Percentiles rank a stretch among this genome's conserved stretches.
Evolutionary conservation across 23 tunicate genomes (phyloP).

Genomic region (Trididemnum nubilum): DNA sequence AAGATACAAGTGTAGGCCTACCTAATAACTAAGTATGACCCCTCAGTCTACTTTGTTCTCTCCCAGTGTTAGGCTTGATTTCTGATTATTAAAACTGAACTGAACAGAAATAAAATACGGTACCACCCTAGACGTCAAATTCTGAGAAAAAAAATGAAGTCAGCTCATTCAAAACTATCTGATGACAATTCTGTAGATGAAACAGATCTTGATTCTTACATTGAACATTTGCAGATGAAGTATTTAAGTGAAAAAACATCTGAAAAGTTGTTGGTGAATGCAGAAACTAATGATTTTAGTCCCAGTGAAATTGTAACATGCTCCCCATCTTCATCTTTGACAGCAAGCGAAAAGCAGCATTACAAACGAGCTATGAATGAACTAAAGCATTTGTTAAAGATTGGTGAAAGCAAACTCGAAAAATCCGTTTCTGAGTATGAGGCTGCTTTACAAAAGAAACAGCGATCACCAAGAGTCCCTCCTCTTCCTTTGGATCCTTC

Average conservation of each 20-base stretch:
- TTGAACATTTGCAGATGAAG: slow-evolving; percentile 18
- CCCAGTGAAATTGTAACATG: slow-evolving; percentile 29
- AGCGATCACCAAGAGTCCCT: not conserved
- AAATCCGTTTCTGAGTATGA: slow-evolving; percentile 27
- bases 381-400: slow-evolving; percentile 43
- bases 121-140: no score
- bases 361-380: slow-evolving; percentile 77
- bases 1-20: no score
- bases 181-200: no score
- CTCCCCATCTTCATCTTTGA: slow-evolving; percentile 61
- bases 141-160: no score
- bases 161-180: no score
- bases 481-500: not conserved
- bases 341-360: slow-evolving; percentile 73
- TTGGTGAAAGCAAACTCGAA: slow-evolving; percentile 32
- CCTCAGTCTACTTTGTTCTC: no score
- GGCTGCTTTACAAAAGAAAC: not conserved
- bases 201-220: slow-evolving; percentile 3
- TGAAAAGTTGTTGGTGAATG: not conserved
- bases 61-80: no score
- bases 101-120: no score
- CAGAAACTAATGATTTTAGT: slow-evolving; percentile 6
- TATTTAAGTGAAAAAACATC: slow-evolving; percentile 16
- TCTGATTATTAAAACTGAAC: no score
- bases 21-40: no score